phyloP scores from a whole-genome alignment of 2,888 invertebrate genomes.

The Oscheius sp. region DNA sequence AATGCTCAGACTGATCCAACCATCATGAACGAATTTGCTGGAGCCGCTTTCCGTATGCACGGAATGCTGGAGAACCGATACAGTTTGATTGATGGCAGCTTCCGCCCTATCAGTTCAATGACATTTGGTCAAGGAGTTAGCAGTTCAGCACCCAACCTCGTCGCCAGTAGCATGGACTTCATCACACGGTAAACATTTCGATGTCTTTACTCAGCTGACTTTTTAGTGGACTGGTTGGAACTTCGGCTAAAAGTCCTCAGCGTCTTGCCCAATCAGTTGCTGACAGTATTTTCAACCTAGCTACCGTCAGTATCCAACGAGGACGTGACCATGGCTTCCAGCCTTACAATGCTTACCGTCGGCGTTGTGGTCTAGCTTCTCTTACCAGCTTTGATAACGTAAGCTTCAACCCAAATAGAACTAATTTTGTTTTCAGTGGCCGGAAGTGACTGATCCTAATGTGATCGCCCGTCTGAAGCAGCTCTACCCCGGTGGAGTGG shows the following conservation, averaged over 20 bases:
- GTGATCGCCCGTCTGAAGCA: slow-evolving; percentile 60
- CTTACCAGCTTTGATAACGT: slow-evolving; percentile 72
- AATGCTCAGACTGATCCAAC: slow-evolving; percentile 83
- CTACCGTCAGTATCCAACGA: slow-evolving; percentile 80
- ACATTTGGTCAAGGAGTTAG: slow-evolving; percentile 2
- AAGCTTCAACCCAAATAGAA: not conserved
- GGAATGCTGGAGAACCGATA: slow-evolving; percentile 79
- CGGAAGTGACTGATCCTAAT: slow-evolving; percentile 59
- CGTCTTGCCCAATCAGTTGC: slow-evolving; percentile 82
- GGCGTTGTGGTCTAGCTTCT: slow-evolving; percentile 83
- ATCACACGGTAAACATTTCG: not conserved
- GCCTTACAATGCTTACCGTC: slow-evolving; percentile 84
- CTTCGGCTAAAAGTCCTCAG: slow-evolving; percentile 80
- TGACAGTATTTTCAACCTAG: slow-evolving; percentile 78
- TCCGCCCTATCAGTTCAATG: slow-evolving; percentile 13
- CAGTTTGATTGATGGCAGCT: slow-evolving; percentile 53
- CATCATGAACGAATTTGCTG: slow-evolving; percentile 93
- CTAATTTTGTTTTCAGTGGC: slow-evolving; percentile 41
- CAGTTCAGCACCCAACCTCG: not conserved
- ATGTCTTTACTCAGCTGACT: slow-evolving; percentile 70
- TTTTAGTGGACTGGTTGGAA: slow-evolving; percentile 85
- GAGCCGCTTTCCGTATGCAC: slow-evolving; percentile 91
- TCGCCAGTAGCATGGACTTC: not conserved
- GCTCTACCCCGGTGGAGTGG: slow-evolving; percentile 47
- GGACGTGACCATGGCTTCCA: slow-evolving; percentile 91